These are phyloP conservation scores for Ellobium chinense DNA, from an alignment of 2,888 invertebrate species.

Conservation along the genomic window DNA sequence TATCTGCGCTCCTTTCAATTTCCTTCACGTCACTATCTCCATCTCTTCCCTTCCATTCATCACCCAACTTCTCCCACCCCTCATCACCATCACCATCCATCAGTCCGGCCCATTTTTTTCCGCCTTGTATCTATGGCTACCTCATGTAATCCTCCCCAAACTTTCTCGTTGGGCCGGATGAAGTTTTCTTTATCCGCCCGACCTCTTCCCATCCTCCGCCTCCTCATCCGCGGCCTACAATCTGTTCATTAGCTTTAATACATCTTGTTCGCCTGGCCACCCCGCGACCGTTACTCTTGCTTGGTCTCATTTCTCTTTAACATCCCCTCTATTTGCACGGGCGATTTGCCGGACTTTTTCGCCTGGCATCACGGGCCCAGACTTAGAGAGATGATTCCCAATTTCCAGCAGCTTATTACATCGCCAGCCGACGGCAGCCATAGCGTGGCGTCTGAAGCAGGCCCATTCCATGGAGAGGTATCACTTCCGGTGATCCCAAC, in stretches of 20 bases:
- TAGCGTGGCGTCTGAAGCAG: no score
- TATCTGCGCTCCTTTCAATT: background rate
- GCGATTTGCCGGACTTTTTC: slow-evolving; percentile 35
- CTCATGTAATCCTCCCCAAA: background rate
- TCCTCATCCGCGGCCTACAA: slow-evolving; percentile 21
- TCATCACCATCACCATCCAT: slow-evolving; percentile 2
- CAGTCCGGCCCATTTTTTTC: slow-evolving; percentile 2
- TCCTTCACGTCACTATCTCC: background rate
- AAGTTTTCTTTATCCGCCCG: no score
- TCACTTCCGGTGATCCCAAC: no score
- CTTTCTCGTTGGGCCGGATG: background rate
- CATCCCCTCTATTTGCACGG: slow-evolving; percentile 40
- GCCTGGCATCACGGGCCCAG: slow-evolving; percentile 22
- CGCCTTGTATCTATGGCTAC: background rate
- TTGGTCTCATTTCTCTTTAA: slow-evolving; percentile 31
- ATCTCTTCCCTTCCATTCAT: slow-evolving; percentile 1
- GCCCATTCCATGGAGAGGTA: no score
- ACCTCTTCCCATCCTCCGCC: slow-evolving; percentile 6
- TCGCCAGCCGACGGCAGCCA: background rate
- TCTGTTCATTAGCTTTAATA: slow-evolving; percentile 45
- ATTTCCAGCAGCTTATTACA: slow-evolving; percentile 41
- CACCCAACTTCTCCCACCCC: background rate
- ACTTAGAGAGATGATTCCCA: slow-evolving; percentile 39
- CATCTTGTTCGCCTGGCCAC: slow-evolving; percentile 36
- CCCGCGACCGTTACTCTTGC: slow-evolving; percentile 10